Conservation (phyloP, 2,888 invertebrate genomes). For the Gymnosoma rotundatum region DNA sequence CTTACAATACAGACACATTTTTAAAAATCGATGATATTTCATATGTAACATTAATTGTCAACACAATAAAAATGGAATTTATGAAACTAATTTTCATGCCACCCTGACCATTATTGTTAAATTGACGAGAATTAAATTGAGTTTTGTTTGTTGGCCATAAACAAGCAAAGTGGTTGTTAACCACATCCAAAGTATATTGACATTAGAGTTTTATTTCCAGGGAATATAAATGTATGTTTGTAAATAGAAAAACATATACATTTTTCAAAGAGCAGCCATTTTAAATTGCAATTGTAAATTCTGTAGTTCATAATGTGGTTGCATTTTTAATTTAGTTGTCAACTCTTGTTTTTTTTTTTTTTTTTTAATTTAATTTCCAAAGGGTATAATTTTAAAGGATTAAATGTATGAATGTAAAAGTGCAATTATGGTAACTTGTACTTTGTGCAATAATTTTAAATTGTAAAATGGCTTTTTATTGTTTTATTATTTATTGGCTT, state of each 20-base stretch:
- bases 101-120: conserved; percentile 13
- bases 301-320: conserved; percentile 49
- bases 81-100: neutral
- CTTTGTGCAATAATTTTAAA: conserved; percentile 27
- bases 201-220: conserved; percentile 43
- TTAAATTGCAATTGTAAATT: conserved; percentile 45
- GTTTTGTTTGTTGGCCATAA: conserved; percentile 64
- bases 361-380: too few species aligned
- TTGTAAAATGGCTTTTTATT: neutral
- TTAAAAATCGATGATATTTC: too few species aligned
- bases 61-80: too few species aligned
- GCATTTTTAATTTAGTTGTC: conserved; percentile 37
- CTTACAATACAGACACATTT: too few species aligned
- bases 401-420: neutral
- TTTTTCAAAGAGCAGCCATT: conserved; percentile 57
- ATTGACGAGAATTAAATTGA: conserved; percentile 40
- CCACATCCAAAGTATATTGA: conserved; percentile 63
- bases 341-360: conserved; percentile 25
- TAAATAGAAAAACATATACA: conserved; percentile 36
- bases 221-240: neutral
- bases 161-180: conserved; percentile 65
- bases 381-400: too few species aligned
- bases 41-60: too few species aligned
- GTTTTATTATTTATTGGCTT: too few species aligned
- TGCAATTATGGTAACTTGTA: conserved; percentile 17